Base-by-base conservation (phyloP, 2,888 invertebrate genomes). In the Apodemia zela region DNA sequence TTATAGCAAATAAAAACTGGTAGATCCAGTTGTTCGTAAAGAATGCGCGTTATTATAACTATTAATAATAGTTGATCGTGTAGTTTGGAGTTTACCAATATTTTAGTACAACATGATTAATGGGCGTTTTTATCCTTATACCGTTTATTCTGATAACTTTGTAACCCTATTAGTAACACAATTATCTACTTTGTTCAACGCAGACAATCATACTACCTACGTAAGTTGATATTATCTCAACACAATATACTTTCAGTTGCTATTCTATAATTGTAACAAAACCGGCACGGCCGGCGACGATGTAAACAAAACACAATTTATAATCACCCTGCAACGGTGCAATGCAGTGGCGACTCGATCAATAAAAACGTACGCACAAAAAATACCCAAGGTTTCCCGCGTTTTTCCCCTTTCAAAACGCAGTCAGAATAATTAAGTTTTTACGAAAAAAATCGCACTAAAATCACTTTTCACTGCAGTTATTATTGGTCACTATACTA, bases 271-370 rank as follows among this genome's bases (percentile, higher is more conserved):
- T 45, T 13, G 29, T 62, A 49, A 59, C 33, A 59, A 45, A 59
- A 45, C 57, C 59, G 59, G 62, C 58, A 62, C 33, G 17, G 33
- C 47, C 47, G 45, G 29, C 45, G 73, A 78, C 42, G 73, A 78
- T 73, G 81, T 87, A 88, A 87, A 87, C 87, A 87, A 80, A 69
- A 71, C 76, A 79, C 77, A 75, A 72, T 72, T 71, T 74, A 75
- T 77, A 80, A 81, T 79, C 80, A 76, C 66, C 69, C 71, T 80
- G 80, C 78, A 82, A 78, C 80, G 80, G 76, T 76, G 80, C 83
- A 79, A 76, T 82, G 84, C 85, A 80, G 80, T 78, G 73, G 73
- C 76, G 77, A 66, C 62, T 67, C 77, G 85, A 88, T 89, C 89
- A 79, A 89, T 89, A 89, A 75, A 73, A 78, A 79, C 79, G 78